Conservation (phyloP, 2,113 vertebrate genomes). For the Nesogale talazaci region DNA sequence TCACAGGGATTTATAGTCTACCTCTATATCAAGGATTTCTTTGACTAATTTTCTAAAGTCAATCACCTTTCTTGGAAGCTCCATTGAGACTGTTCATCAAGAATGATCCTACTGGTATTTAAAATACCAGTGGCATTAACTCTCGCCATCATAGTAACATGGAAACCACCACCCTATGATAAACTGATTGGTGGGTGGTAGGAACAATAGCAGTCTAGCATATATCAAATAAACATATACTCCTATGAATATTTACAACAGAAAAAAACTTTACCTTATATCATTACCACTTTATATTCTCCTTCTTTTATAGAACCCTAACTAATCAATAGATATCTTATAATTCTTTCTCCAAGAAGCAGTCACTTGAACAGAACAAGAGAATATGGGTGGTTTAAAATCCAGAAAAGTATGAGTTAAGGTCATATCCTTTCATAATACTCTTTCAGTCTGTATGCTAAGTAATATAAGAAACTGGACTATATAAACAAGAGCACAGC, state of each 20-base stretch:
- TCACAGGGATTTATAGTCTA: too few relatives aligned
- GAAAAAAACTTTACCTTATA: too few relatives aligned
- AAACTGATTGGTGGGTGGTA: neutral
- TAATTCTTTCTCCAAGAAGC: neutral
- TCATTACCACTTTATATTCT: slow-evolving; percentile 22
- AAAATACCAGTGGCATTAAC: neutral
- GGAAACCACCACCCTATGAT: neutral
- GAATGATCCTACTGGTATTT: neutral
- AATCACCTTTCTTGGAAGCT: neutral
- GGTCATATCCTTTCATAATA: too few relatives aligned
- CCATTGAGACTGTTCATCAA: neutral
- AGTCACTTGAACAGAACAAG: too few relatives aligned
- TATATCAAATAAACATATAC: neutral
- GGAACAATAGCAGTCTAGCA: neutral
- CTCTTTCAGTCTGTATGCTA: too few relatives aligned
- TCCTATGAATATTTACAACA: too few relatives aligned
- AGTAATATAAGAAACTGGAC: too few relatives aligned
- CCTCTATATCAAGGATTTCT: neutral
- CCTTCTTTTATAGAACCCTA: neutral
- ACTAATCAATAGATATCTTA: slow-evolving; percentile 15
- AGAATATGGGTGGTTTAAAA: too few relatives aligned
- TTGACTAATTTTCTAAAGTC: neutral
- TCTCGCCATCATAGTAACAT: neutral
- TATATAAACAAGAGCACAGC: too few relatives aligned
- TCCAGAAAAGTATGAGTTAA: too few relatives aligned